Conservation (phyloP, 2,113 vertebrate genomes). For the Paralichthys olivaceus region DNA sequence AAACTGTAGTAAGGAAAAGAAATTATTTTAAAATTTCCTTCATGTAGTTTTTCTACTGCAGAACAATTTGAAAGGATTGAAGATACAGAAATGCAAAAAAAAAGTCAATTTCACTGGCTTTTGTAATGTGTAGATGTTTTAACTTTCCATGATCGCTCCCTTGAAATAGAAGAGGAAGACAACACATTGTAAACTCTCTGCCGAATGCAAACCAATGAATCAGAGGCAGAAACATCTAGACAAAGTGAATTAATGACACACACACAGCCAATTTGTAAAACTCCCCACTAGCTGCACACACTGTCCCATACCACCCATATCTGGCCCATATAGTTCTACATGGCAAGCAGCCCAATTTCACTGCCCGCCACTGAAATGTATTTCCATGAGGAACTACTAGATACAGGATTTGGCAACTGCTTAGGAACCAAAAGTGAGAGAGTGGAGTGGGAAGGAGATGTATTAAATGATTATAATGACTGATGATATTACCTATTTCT, state of each 20-base stretch:
- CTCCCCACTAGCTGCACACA: conserved; percentile 57
- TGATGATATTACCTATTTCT: conserved; percentile 79
- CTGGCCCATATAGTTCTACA: conserved; percentile 61
- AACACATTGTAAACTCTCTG: conserved; percentile 55
- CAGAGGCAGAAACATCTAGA: conserved; percentile 62
- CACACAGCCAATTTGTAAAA: conserved; percentile 70
- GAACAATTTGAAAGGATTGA: not conserved
- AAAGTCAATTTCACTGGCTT: not conserved
- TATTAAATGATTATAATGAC: conserved; percentile 86
- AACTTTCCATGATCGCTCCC: conserved; percentile 4
- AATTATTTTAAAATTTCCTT: no score
- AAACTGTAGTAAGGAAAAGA: no score
- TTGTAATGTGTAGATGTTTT: not conserved
- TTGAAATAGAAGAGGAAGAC: conserved; percentile 1
- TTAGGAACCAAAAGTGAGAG: conserved; percentile 64
- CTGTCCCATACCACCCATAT: conserved; percentile 53
- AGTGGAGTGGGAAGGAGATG: conserved; percentile 69
- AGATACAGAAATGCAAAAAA: not conserved
- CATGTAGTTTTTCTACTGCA: no score
- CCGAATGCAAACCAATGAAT: conserved; percentile 64
- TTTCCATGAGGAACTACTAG: conserved; percentile 60
- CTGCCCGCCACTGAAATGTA: conserved; percentile 54
- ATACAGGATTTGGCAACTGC: conserved; percentile 66
- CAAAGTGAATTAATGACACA: conserved; percentile 74
- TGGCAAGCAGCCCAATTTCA: conserved; percentile 63